Evolutionary conservation across 2,113 vertebrate genomes (phyloP), one percentile per base, ranked within the genome.

Genomic region (Corvus hawaiiensis): DNA sequence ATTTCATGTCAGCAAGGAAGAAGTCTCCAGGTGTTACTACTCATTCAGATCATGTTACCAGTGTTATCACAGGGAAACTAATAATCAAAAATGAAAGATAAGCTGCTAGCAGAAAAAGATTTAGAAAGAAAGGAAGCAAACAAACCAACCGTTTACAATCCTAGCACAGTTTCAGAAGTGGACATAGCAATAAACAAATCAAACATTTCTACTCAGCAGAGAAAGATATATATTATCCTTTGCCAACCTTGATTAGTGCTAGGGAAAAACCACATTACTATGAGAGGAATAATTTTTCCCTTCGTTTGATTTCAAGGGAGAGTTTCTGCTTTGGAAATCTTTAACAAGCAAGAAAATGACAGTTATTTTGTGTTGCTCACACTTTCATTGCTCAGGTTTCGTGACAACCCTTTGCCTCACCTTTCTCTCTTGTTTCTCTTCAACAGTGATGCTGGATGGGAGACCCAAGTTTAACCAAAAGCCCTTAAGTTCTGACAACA

Each of bases 21-120:
- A 91, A 41, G 80, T 86, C 76, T 94, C 80, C 80, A 27, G 44
- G 66, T 92, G 92, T 93, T 88, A 69, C 37, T 43, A 46, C 67
- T 67, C 77, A 44, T 59, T 93, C 81, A 92, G 91, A 93, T 94
- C 91, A 93, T 94, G 92, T 94, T 95, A 95, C 94, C 89, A 0
- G 64, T 81, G 81, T 72, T 92, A 78, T 11, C 76, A 56, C 64
- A 37, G 69, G 88, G 55, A 55, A 94, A 32, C 69, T 56, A 69
- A 73, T 81, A 55, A 80, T 30, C 22, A 67, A 39, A 93, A 88
- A 87, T 43, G 88, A 83, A 84, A 52, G 32, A 13, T 43, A 87
- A 88, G 93, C 63, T 16, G 56, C 28, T 37, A 61, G 73, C 41
- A 80, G 92, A 92, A 94, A 64, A 88, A 77, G 28, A 74, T 64